Base-by-base conservation (phyloP, 2,797 vertebrate species). In the Staurois parvus region DNA sequence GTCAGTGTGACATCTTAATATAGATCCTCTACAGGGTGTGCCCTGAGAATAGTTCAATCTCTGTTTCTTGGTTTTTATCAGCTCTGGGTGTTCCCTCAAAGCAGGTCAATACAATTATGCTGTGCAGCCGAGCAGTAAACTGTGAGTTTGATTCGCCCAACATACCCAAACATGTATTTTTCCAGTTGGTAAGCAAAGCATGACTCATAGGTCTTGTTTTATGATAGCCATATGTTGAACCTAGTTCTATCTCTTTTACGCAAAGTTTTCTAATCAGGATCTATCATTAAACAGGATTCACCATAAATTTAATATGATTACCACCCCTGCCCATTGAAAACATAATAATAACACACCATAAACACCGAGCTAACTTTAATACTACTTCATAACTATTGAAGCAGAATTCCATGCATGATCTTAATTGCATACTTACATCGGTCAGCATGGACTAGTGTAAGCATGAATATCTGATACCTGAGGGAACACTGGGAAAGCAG, bases 191-290 rank as follows among this genome's bases (percentile, higher is more conserved):
- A 90, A 77, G 90, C 85, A 90, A 84, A 88, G 86, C 78, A 84
- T 95, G 94, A 94, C 90, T 94, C 92, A 94, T 80, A 79, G 32
- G 21, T 88, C 76, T 45, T 76, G 89, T 92, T 94, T 95, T 94
- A 95, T 91, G 91, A 89, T 89, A 90, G 91, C 91, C 94, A 94
- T 93, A 94, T 95, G 94, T 88, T 88, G 90, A 90, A 91, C 90
- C 92, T 2, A n/a, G 88, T 83, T 87, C 40, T 72, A 40, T 48
- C 64, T 79, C 79, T 59, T 68, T 67, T 87, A 88, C 62, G 89
- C 91, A 92, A 89, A 81, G 2, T 89, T 92, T 94, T 89, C 93
- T 93, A 95, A 94, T 95, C 94, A 94, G 90, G 91, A 92, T 95
- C 93, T 92, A 88, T 90, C 91, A 95, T 91, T 94, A 90, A 91